Percentiles rank a stretch among this genome's conserved stretches.
phyloP scores from a whole-genome alignment of 2,797 vertebrate genomes.

The Oophaga sylvatica region DNA sequence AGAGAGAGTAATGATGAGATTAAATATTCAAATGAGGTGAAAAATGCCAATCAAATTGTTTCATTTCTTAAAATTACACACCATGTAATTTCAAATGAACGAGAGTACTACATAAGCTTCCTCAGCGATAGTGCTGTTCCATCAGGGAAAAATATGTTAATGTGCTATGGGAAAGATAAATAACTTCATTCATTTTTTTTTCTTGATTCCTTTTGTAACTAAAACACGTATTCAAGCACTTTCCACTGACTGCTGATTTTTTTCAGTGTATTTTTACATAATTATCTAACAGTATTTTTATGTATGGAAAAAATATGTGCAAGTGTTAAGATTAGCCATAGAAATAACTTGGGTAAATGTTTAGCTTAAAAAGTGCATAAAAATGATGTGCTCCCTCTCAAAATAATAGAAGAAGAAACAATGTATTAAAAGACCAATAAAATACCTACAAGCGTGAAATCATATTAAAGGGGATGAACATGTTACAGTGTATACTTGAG shows the following conservation, averaged over 20 bases:
- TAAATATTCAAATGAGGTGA: conserved; percentile 59
- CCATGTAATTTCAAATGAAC: conserved; percentile 62
- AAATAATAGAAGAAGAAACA: too few relatives aligned
- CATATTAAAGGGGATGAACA: too few relatives aligned
- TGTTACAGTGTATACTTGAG: too few relatives aligned
- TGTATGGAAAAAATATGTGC: neutral
- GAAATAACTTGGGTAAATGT: neutral
- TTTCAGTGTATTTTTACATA: neutral
- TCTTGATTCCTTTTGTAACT: conserved; percentile 31
- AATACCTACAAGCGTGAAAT: too few relatives aligned
- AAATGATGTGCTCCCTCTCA: too few relatives aligned
- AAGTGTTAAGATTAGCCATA: neutral
- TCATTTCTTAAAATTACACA: conserved; percentile 62
- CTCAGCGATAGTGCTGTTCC: conserved; percentile 54
- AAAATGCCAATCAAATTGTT: conserved; percentile 60
- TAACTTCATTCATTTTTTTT: conserved; percentile 55
- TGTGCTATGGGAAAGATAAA: conserved; percentile 58
- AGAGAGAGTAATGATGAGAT: conserved; percentile 61
- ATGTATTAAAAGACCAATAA: too few relatives aligned
- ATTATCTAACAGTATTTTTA: neutral
- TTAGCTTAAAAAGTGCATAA: neutral
- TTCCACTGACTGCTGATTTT: neutral
- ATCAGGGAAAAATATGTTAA: conserved; percentile 61
- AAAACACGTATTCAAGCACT: conserved; percentile 39
- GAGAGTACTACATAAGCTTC: conserved; percentile 60